Evolutionary conservation across 37 sponge, comb jelly and placozoan genomes (phyloP), one percentile per base, ranked within the genome.

Genomic region (Haliclona indistincta): DNA sequence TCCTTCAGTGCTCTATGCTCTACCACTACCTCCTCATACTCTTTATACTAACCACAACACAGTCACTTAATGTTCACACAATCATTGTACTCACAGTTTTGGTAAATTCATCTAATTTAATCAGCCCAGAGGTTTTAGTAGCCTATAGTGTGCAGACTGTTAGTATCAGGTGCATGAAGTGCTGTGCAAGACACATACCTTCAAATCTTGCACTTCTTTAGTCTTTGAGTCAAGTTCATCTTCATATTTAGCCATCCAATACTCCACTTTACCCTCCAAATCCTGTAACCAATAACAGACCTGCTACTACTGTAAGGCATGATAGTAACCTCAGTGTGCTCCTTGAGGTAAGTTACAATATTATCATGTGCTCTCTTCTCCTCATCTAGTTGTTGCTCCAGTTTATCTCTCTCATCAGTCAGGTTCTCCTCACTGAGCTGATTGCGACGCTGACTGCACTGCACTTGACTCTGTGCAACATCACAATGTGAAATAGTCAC

Each of bases 201-300:
- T 90, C 13, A 86, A 15, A 22, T 80, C 77, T 23, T 91, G 84
- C 20, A 94, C 54, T 17, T 91, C 88, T 26, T 77, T 78, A 19
- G 67, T 53, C 55, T 94, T 94, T 47, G 64, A 44, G 4, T 94
- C 92, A 5, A 82, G 30, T 63, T 94, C 95, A 40, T 94, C 85
- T 66, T 94, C 95, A 51, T 85, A 84, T 64, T 79, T 91, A 19
- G 88, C 73, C 97, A 97, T 97, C 97, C 97, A 97, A 61, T 91
- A 73, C 53, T 96, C 97, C 38, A 96, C 88, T 76, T 93, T 71
- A 8, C 66, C 81, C 22, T 77, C 84, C 77, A 95, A 39, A 26
- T 93, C 93, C 86, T 88, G 54, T 25, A 20, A 22, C 37, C 11
- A 6, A 34, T 22, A 68, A 72, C 32, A 32, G 37, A 58, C 6